Evolutionary conservation across 1,140 invertebrate genomes (phyloP).

Genomic region (Drosophila biarmipes): DNA sequence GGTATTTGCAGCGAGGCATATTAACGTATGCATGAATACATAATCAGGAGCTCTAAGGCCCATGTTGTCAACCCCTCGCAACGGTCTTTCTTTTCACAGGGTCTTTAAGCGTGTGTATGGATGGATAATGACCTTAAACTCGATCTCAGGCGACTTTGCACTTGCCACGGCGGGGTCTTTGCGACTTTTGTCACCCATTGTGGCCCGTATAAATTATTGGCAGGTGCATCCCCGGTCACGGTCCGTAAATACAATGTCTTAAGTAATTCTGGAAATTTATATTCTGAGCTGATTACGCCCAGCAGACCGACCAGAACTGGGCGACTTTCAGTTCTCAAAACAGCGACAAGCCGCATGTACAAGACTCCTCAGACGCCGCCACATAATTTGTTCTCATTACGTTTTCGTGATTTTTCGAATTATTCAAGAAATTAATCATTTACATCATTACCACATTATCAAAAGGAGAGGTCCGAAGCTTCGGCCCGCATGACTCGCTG

Average conservation of each 20-base stretch:
- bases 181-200: constrained; percentile 58
- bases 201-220: constrained; percentile 13
- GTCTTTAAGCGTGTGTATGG: too few relatives aligned
- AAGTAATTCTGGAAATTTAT: constrained; percentile 58
- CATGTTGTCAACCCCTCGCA: constrained; percentile 71
- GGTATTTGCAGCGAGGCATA: constrained; percentile 1
- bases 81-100: not conserved
- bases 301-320: too few relatives aligned
- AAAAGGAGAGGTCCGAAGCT: constrained; percentile 10
- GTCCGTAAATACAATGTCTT: constrained; percentile 66
- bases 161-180: too few relatives aligned
- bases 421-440: constrained; percentile 73
- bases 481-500: constrained; percentile 56
- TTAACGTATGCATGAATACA: constrained; percentile 55
- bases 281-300: constrained; percentile 37
- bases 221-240: constrained; percentile 70
- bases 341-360: not conserved
- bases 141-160: constrained; percentile 15
- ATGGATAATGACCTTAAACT: constrained; percentile 59
- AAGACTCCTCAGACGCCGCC: constrained; percentile 17
- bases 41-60: constrained; percentile 64
- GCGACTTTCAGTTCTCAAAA: not conserved
- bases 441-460: constrained; percentile 67
- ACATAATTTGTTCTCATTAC: constrained; percentile 64
- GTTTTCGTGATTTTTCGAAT: constrained; percentile 58